phyloP scores from a whole-genome alignment of 30 jellyfish, hydroid and myxozoan genomes.

The Cassiopea andromeda region DNA sequence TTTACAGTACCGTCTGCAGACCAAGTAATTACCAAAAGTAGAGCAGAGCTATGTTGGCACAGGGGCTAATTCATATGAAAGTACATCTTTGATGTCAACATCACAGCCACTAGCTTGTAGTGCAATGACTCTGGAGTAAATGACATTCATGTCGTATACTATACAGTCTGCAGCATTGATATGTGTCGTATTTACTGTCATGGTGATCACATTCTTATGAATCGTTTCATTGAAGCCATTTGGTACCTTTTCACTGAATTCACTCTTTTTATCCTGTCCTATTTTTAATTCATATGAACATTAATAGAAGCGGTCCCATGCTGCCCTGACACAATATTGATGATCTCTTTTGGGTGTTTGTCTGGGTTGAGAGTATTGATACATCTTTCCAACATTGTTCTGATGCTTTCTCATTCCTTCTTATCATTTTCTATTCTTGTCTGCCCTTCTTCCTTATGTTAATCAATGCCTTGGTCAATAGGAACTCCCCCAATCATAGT shows the following conservation, averaged over 20 bases:
- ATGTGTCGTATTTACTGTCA: constrained; percentile 22
- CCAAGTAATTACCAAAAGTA: constrained; percentile 27
- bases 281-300: constrained; percentile 37
- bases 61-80: constrained; percentile 22
- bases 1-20: constrained; percentile 10
- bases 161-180: constrained; percentile 20
- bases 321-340: constrained; percentile 41
- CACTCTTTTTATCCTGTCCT: constrained; percentile 40
- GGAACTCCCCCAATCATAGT: too few species aligned
- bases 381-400: constrained; percentile 32
- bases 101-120: constrained; percentile 27
- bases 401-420: constrained; percentile 31
- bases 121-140: constrained; percentile 12
- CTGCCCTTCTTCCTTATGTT: background rate
- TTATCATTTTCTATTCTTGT: background rate
- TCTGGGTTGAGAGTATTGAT: constrained; percentile 47
- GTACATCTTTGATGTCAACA: constrained; percentile 20
- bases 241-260: constrained; percentile 28
- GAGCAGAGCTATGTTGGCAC: constrained; percentile 46
- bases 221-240: constrained; percentile 33
- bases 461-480: background rate
- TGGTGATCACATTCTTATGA: constrained; percentile 18
- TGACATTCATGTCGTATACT: constrained; percentile 4
- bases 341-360: constrained; percentile 28
- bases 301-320: constrained; percentile 2